Base-by-base conservation (phyloP, 2,888 invertebrate species). In the Stratiomys singularior region DNA sequence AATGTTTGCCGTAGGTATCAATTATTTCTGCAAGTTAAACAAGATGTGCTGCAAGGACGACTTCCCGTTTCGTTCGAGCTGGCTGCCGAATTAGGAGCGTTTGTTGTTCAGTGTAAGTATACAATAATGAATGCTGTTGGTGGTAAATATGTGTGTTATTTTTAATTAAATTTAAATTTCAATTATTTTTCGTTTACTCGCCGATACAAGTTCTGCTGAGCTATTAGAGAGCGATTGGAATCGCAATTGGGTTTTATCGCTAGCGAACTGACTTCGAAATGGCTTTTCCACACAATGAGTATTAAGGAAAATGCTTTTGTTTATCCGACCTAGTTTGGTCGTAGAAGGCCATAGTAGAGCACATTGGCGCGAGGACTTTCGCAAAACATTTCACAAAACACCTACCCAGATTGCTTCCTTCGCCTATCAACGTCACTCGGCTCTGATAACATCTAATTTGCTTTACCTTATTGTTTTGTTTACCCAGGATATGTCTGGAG, bases 21-120 rank as follows among this genome's bases (percentile, higher is more conserved):
- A 89, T 93, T 98, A 88, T 98, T 97, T 88, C 91, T 98, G 83
- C 98, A 98, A 91, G 92, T 98, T 84, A 97, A 98, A 88, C 96
- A 97, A 89, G 98, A 98, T 87, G 95, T 98, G 82, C 90, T 97
- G 76, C 97, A 98, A 86, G 97, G 97, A 80, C 92, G 98, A 82
- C 89, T 98, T 82, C 96, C 97, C 7, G 94, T 97, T 78, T 91
- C 94, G 80, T 96, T 95, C 87, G 97, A 98, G 84, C 90, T 97
- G 82, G 95, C 96, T 28, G 94, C 96, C 4, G 97, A 98, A 86
- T 90, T 98, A 78, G 96, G 96, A 77, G 96, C 97, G 15, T 96
- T 93, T 86, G 95, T 97, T 80, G 92, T 98, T 76, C 98, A 98
- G 90, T 98, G 97, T 97, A 89, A 95, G 96, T 92, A 82, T 47